Base-by-base conservation (phyloP, 2,797 vertebrate species). In the Pogonophryne albipinna region DNA sequence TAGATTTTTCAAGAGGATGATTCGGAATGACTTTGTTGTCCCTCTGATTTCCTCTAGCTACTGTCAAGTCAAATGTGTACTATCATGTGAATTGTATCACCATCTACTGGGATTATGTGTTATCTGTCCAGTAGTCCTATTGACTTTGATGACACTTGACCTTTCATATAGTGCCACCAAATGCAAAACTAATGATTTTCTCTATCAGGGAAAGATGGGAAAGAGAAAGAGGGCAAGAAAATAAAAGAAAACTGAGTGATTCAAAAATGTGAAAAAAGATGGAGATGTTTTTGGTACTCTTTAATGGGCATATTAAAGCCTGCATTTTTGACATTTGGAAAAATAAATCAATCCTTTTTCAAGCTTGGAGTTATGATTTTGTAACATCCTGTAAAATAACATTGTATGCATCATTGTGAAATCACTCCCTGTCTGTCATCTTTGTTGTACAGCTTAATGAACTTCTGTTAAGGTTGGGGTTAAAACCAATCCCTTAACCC, bases 321-420 rank as follows among this genome's bases (percentile, higher is more conserved):
- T 42, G 16, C 46, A 15, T 50, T 49, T 20, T 23, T 56, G 76
- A 12, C 10, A 53, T 58, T 23, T 60, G 20, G 31, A 14, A 23
- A 38, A 20, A 65, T 10, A 0, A 6, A 64, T 56, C 8, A 44
- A 14, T 6, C 16, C 42, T 60, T 46, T 49, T 44, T n/a, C 12
- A 16, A 41, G 55, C 16, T 41, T 34, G 11, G 31, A 45, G 19
- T 46, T 53, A 14, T 17, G n/a, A n/a, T 31, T 9, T 41, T 46
- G 19, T 58, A 34, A 42, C n/a, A 4, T 55, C 27, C 55, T 47
- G 17, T 65, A 6, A 70, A 50, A 66, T 9, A 10, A 23, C n/a
- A 71, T 55, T 69, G 55, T 44, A 45, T 47, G 46, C 51, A 44
- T 60, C 56, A 44, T 34, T 17, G 23, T 57, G 27, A 55, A 53